Percentiles rank a stretch among this genome's conserved stretches.
Conservation (phyloP, 2,113 vertebrate genomes). For the Microcebus murinus region DNA sequence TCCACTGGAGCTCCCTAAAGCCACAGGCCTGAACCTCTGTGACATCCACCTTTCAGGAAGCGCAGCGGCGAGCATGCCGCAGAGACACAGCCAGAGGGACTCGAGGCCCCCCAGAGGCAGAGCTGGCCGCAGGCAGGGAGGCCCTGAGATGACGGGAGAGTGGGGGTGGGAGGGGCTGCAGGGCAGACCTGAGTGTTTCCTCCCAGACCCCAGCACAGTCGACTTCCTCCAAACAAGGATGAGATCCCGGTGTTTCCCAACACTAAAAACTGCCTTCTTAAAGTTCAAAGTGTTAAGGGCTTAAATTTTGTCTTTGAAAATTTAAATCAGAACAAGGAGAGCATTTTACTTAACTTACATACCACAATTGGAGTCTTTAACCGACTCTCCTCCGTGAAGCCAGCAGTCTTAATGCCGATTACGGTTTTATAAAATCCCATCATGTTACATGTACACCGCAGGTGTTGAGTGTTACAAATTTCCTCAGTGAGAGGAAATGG, state of each 20-base stretch:
- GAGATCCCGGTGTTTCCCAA: no score
- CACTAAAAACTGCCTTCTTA: neutral
- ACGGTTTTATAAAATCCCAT: neutral
- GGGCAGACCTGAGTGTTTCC: neutral
- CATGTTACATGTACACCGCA: rapidly evolving
- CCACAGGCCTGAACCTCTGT: neutral
- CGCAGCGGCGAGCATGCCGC: neutral
- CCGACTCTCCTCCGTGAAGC: neutral
- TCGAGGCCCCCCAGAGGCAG: neutral
- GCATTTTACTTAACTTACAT: neutral
- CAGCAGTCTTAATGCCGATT: no score
- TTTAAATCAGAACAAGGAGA: neutral
- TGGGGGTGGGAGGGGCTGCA: neutral
- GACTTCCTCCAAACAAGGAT: neutral
- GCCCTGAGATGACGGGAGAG: neutral
- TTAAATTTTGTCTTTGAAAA: neutral
- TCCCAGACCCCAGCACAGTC: neutral
- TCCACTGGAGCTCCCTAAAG: neutral
- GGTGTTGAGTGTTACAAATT: neutral
- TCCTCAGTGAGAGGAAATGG: neutral
- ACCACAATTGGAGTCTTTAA: neutral
- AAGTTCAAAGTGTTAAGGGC: neutral
- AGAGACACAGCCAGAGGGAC: neutral
- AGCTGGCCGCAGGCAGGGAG: neutral
- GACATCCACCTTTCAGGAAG: neutral